Conservation (phyloP, 2,797 vertebrate genomes). For the Cirrhinus mrigala region DNA sequence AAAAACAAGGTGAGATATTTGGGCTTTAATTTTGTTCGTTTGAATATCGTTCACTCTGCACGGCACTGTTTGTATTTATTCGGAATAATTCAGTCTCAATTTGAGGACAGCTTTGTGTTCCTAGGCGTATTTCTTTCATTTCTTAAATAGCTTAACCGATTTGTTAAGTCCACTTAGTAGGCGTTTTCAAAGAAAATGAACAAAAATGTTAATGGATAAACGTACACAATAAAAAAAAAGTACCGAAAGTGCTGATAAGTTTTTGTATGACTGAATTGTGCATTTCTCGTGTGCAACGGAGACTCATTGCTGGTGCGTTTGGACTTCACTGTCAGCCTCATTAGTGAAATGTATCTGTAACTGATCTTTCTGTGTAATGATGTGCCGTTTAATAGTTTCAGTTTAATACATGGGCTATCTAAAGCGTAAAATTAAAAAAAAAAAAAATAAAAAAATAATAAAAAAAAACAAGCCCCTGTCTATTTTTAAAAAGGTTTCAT, state of each 20-base stretch:
- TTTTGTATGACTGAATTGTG: neutral
- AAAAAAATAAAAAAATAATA: too few relatives aligned
- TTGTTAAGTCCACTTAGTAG: neutral
- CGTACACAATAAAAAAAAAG: neutral
- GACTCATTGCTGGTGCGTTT: neutral
- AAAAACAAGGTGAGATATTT: conserved; percentile 17
- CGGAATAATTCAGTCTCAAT: neutral
- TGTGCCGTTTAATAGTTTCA: neutral
- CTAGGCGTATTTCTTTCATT: neutral
- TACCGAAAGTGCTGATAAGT: neutral
- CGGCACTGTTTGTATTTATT: neutral
- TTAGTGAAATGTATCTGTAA: neutral
- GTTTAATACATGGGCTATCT: neutral
- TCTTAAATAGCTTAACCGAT: neutral
- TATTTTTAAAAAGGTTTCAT: neutral
- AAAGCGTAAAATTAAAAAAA: too few relatives aligned
- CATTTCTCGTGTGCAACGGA: neutral
- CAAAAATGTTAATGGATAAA: neutral
- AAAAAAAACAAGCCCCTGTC: too few relatives aligned
- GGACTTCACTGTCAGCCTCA: neutral
- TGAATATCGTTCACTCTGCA: neutral
- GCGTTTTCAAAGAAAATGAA: neutral
- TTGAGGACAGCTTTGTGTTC: neutral
- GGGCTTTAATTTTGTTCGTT: neutral
- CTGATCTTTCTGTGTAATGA: neutral